Evolutionary conservation across 2,888 invertebrate genomes (phyloP), one percentile per base, ranked within the genome.

Genomic region (Perizoma flavofasciatum): DNA sequence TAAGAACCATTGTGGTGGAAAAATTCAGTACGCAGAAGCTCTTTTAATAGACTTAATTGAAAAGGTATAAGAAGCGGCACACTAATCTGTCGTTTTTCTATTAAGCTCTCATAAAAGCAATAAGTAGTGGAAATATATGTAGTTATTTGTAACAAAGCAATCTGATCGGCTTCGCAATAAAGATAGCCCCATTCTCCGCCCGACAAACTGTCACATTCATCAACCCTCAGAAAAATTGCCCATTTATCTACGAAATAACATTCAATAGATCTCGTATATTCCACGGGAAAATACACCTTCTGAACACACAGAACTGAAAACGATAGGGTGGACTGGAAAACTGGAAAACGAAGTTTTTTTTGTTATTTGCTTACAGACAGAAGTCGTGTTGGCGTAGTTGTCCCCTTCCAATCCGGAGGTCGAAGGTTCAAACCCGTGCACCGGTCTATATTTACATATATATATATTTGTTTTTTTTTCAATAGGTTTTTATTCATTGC

Each of bases 131-230:
- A 35, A 44, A 22, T 44, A 44, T 5, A n/a, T n/a, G n/a, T n/a
- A 50, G 41, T 35, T 39, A 55, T 41, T 37, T 35, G 10, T 34
- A 37, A 51, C 40, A 47, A 39, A 49, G 7, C 37, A 6, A 56
- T 58, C 56, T 55, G 55, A 61, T 56, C 56, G 55, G 48, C 49
- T 10, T 32, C 40, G 48, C 52, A 55, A 61, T 65, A 65, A 55
- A 61, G 59, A 61, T 58, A 61, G 52, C 49, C 40, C 34, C 35
- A 49, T 45, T 49, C 53, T 47, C 41, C 43, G 55, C 10, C 57
- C 49, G 37, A 58, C 61, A 57, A 68, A 61, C 53, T 55, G 66
- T 61, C 63, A 51, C 65, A 66, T 68, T 59, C 45, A 62, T 68
- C 66, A 54, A 54, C 49, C 54, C 61, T 46, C 45, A 55, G 34